Percentiles rank a stretch among this genome's conserved stretches.
Conservation (phyloP, 2,113 vertebrate species). For the Paradoxurus hermaphroditus region DNA sequence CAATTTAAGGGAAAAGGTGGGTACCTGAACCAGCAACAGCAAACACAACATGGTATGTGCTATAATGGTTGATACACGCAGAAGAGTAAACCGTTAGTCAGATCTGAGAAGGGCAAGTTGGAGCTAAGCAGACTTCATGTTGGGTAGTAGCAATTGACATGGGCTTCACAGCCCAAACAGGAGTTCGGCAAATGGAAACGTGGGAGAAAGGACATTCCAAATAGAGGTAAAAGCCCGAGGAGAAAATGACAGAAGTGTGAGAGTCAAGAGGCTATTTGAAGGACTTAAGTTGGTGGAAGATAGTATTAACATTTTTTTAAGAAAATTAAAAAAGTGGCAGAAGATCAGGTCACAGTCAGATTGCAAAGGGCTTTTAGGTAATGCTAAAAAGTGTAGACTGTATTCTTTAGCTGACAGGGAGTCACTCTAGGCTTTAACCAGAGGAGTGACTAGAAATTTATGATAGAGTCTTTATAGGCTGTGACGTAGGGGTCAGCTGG, state of each 20-base stretch:
- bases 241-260: background rate
- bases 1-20: background rate
- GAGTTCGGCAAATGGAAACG: constrained; percentile 5
- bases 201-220: background rate
- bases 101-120: background rate
- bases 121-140: background rate
- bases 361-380: background rate
- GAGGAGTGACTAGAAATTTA: background rate
- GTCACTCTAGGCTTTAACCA: background rate
- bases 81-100: background rate
- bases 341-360: background rate
- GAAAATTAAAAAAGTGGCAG: background rate
- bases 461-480: background rate
- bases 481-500: background rate
- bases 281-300: background rate
- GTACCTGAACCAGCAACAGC: background rate
- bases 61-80: background rate
- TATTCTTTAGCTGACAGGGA: background rate
- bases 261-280: background rate
- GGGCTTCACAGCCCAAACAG: background rate
- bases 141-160: background rate
- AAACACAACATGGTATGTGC: background rate
- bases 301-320: background rate
- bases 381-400: background rate
- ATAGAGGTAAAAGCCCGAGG: background rate